These are phyloP conservation scores for Huso huso DNA, from an alignment of 2,797 vertebrate genomes.

Conservation along the genomic window DNA sequence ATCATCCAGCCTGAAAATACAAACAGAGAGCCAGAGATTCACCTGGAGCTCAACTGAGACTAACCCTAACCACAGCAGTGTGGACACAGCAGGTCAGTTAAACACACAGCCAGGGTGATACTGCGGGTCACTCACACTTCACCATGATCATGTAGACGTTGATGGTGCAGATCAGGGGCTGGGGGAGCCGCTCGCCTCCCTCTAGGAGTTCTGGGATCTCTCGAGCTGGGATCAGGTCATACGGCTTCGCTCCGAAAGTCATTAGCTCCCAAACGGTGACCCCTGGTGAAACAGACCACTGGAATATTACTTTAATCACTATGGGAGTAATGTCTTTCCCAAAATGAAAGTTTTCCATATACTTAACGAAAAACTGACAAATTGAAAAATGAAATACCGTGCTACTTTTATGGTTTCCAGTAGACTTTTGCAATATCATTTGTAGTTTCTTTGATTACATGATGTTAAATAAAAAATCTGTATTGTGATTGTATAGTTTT, in stretches of 20 bases:
- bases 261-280: conserved; percentile 97
- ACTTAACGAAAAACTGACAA: no score
- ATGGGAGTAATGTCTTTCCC: no score
- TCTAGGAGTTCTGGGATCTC: conserved; percentile 90
- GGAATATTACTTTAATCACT: no score
- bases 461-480: no score
- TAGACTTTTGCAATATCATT: no score
- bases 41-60: background rate
- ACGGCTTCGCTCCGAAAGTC: conserved; percentile 93
- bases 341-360: no score
- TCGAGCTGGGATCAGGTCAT: conserved; percentile 86
- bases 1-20: conserved; percentile 87
- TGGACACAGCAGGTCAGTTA: background rate
- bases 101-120: background rate
- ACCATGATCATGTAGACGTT: conserved; percentile 99
- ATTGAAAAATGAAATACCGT: no score
- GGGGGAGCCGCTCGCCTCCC: conserved; percentile 83
- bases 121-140: conserved; percentile 71
- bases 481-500: no score
- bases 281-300: conserved; percentile 45
- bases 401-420: no score
- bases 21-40: conserved; percentile 8
- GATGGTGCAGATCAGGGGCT: conserved; percentile 89
- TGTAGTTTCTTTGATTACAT: no score
- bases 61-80: background rate